phyloP scores from a whole-genome alignment of 2,888 invertebrate species.

The Lepas anatifera region DNA sequence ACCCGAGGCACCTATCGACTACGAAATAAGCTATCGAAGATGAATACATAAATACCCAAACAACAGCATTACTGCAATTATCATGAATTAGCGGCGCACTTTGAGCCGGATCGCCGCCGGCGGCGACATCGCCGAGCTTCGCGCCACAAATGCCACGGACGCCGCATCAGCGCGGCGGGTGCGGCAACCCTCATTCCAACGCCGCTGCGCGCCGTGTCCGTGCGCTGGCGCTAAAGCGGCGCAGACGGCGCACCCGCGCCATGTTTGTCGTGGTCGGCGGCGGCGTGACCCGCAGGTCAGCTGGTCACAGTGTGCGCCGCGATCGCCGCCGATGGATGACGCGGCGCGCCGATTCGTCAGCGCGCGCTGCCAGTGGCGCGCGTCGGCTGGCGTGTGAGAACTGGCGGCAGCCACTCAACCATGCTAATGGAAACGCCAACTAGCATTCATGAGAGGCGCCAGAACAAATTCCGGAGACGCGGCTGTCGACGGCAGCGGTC shows the following conservation, averaged over 20 bases:
- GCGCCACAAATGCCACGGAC: no score
- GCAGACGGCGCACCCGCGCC: no score
- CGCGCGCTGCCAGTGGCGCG: background rate
- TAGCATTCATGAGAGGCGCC: constrained; percentile 6
- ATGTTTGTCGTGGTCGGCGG: background rate
- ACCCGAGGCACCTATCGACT: no score
- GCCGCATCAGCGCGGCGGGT: no score
- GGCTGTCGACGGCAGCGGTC: background rate
- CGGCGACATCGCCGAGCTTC: background rate
- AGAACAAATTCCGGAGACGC: constrained; percentile 2
- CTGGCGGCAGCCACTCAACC: background rate
- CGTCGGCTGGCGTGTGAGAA: background rate
- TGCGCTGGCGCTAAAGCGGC: no score
- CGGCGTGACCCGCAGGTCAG: background rate
- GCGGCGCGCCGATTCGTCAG: background rate
- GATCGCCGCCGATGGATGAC: background rate
- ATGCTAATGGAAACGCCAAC: constrained; percentile 7
- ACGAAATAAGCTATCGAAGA: background rate
- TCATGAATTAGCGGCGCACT: background rate
- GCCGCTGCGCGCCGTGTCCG: no score
- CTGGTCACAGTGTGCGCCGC: background rate
- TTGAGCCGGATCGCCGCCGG: background rate
- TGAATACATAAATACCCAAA: background rate
- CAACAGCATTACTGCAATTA: constrained; percentile 1
- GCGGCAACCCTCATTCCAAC: no score